Conservation (phyloP, 2,113 vertebrate species). For the Catharus fuscescens region DNA sequence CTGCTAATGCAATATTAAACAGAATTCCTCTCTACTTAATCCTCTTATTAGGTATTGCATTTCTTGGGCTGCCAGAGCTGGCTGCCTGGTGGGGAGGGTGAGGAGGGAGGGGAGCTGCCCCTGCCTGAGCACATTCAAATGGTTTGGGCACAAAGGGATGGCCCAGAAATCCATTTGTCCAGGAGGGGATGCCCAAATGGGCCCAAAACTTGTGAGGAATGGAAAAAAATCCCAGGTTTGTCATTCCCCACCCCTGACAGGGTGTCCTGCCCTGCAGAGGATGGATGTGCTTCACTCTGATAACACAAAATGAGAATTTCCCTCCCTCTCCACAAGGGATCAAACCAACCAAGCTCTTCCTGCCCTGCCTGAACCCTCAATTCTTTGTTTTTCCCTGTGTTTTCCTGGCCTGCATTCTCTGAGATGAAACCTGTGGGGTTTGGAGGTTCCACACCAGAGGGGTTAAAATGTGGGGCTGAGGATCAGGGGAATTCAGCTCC, state of each 20-base stretch:
- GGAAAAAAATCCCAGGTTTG: not conserved
- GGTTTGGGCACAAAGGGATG: not conserved
- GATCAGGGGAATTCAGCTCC: not conserved
- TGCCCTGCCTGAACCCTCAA: not conserved
- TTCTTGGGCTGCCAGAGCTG: not conserved
- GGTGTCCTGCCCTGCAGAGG: not conserved
- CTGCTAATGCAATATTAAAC: conserved; percentile 58
- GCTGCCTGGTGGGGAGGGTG: not conserved
- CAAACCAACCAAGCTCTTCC: not conserved
- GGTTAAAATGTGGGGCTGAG: not conserved
- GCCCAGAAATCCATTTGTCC: not conserved
- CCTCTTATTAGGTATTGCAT: conserved; percentile 61
- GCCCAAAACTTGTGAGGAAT: not conserved
- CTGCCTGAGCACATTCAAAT: rapidly evolving
- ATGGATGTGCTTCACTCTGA: rapidly evolving
- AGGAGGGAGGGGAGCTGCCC: not conserved
- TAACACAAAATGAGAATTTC: too few species aligned
- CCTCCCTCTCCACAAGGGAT: not conserved
- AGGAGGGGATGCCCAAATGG: rapidly evolving
- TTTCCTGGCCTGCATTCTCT: rapidly evolving
- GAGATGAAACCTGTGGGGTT: not conserved
- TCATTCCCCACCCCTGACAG: not conserved
- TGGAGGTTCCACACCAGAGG: not conserved
- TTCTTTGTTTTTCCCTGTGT: not conserved
- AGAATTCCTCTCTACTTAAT: conserved; percentile 59